A percentile compares a stretch with the other conserved stretches of the same genome.
Conservation (phyloP, 2,113 vertebrate species). For the Toxotes chatareus region DNA sequence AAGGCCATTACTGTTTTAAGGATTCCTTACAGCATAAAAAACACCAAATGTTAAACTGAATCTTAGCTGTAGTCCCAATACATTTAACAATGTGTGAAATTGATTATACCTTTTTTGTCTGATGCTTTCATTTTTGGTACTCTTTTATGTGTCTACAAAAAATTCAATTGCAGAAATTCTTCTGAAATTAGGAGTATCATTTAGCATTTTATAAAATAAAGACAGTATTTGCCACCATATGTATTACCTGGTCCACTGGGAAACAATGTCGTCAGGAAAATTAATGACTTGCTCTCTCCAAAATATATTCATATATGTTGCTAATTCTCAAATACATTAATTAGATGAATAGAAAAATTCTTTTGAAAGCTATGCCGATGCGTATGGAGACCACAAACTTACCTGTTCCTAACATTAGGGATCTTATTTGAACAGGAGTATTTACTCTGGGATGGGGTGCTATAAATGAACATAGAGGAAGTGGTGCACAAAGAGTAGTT, state of each 20-base stretch:
- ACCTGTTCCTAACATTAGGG: constrained; percentile 66
- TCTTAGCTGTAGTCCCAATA: background rate
- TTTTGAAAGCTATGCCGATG: constrained; percentile 48
- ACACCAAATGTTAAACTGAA: background rate
- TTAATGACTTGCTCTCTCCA: constrained; percentile 52
- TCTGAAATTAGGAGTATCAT: constrained; percentile 30
- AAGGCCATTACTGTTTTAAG: background rate
- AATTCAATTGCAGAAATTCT: constrained; percentile 21
- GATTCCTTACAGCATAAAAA: background rate
- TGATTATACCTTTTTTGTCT: background rate
- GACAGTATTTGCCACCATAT: constrained; percentile 53
- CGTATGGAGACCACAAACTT: constrained; percentile 49
- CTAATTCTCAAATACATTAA: constrained; percentile 61
- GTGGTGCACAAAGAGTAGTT: constrained; percentile 73
- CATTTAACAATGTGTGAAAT: background rate
- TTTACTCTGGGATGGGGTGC: constrained; percentile 78
- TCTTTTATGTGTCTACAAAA: background rate
- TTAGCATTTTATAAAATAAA: constrained; percentile 45
- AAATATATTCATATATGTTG: constrained; percentile 53
- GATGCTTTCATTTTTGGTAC: background rate
- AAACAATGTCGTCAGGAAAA: constrained; percentile 55
- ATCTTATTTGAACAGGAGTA: constrained; percentile 76
- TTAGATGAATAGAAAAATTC: constrained; percentile 58
- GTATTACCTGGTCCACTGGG: constrained; percentile 48
- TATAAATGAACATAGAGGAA: constrained; percentile 80